Base-by-base conservation (phyloP, 2,113 vertebrate genomes). In the Motacilla alba region DNA sequence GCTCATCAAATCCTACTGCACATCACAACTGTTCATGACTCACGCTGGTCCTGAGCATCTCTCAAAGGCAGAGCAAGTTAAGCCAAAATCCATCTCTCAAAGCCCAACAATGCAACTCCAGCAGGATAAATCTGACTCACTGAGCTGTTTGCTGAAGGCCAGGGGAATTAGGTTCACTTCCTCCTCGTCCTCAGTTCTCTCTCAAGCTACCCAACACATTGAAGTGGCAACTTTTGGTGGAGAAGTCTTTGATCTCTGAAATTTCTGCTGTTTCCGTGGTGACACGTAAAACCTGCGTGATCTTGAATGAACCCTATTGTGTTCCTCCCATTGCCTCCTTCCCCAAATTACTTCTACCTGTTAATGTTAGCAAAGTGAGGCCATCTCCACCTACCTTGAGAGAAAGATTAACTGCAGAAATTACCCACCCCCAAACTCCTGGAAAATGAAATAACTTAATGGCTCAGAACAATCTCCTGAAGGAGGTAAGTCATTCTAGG, bases 181-280 rank as follows among this genome's bases (percentile, higher is more conserved):
- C 53, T 94, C 83, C 90, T 86, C 1, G 0, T 69, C 74, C 11
- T 8, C 68, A 41, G 69, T 17, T 86, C 59, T 52, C 56, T 76
- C 39, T 49, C 52, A 37, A 74, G 72, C 77, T 84, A 62, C 82
- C 56, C 50, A 50, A 70, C 4, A 15, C 64, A 56, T 28, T 46
- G 11, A 72, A 86, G 90, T 53, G 95, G 93, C 76, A 92, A 89
- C 73, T 81, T 76, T 23, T 28, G 62, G 81, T 39, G 76, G 66
- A 66, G 72, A 89, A 69, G 72, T 28, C 87, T 98, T 97, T 97
- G 95, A 97, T 96, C 83, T 92, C 83, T 64, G 52, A 90, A 83
- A 89, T 63, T 89, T 83, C 92, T 93, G 90, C 83, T 2, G 64
- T 96, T 95, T 87, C 95, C 14, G 5, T 69, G 96, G 92, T 0